Percentiles rank a stretch among this genome's conserved stretches.
These are phyloP conservation scores for Azemiops feae DNA, from an alignment of 2,113 vertebrate species.

Conservation along the genomic window DNA sequence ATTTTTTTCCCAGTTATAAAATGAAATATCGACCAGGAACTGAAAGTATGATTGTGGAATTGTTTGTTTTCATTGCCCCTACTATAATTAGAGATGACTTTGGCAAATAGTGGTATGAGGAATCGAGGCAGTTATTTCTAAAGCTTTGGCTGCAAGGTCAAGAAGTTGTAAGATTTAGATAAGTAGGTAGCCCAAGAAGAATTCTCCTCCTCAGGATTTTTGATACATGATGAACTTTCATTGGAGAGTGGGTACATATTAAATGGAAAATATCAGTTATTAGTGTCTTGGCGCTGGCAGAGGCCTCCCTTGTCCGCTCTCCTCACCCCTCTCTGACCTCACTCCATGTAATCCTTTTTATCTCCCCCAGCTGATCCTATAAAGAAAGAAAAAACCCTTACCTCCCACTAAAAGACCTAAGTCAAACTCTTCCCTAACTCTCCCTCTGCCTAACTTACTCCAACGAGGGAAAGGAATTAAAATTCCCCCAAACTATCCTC, in stretches of 20 bases:
- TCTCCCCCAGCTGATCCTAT: too few species aligned
- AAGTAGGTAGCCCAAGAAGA: background rate
- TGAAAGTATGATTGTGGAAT: background rate
- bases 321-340: too few species aligned
- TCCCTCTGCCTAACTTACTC: too few species aligned
- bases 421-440: too few species aligned
- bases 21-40: background rate
- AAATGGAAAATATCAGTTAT: background rate
- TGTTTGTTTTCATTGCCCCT: background rate
- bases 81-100: background rate
- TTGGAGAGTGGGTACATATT: background rate
- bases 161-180: background rate
- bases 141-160: background rate
- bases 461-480: too few species aligned
- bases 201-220: background rate
- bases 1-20: background rate
- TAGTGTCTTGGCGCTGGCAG: background rate
- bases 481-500: too few species aligned
- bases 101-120: background rate
- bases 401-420: too few species aligned
- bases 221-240: background rate
- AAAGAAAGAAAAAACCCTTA: too few species aligned
- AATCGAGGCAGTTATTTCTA: background rate
- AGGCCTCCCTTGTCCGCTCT: too few species aligned
- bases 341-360: too few species aligned